Base-by-base conservation (phyloP, 2,888 invertebrate genomes). In the Rotaria magnacalcarata region DNA sequence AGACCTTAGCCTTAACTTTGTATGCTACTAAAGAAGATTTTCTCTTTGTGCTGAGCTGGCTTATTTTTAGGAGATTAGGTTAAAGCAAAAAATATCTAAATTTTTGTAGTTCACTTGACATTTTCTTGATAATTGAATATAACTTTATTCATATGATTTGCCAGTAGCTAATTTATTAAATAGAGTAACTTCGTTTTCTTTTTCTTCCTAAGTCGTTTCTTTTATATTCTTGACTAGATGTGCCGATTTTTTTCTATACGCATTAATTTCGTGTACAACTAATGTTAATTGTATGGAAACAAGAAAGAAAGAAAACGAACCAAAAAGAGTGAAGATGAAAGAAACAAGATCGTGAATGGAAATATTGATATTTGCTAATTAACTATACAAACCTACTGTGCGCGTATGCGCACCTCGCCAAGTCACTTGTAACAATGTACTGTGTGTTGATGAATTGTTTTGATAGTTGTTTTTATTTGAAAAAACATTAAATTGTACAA, bases 331-430 rank as follows among this genome's bases (percentile, higher is more conserved):
- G 54, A 54, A 54, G 21, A 54, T 4, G 54, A 34, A 67, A 34
- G 34, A 67, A 67, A 67, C 34, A 67, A 41, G 67, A 67, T 5
- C 67, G 67, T 34, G 27, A 67, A 67, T 34, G 10, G 19, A 34
- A 67, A 67, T 67, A 67, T 67, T 67, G 67, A 67, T 67, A 67
- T 67, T 67, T 67, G 67, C 34, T 67, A 67, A 67, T 67, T 67
- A 67, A 67, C 67, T 34, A 67, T 67, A 67, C 67, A 67, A 67
- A 67, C 67, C 67, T 67, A 67, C 67, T 67, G 67, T 67, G 67
- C 67, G 67, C 67, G 16, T 67, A 19, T 34, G 67, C 67, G 67
- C 67, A 67, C 67, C 27, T 67, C 16, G 19, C 67, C 19, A 41
- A 11, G 16, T 67, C 67, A 41, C 34, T 67, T 67, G 67, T 67